Evolutionary conservation across 2,797 vertebrate genomes (phyloP).

Genomic region (Sus cebifrons): DNA sequence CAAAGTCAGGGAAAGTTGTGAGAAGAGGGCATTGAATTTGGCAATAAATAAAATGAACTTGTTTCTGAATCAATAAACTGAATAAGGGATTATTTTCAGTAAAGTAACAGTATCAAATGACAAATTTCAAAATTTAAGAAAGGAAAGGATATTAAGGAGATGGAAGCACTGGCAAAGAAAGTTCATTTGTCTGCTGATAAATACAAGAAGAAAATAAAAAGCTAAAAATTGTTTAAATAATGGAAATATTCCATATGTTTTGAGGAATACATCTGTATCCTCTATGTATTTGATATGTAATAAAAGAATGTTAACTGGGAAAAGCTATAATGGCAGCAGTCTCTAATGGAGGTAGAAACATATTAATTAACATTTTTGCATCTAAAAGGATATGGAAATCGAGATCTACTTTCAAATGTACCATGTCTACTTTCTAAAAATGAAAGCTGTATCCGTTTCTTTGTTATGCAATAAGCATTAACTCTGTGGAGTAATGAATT

Average conservation of each 20-base stretch:
- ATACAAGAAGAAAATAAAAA: conserved; percentile 54
- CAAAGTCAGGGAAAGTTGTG: conserved; percentile 55
- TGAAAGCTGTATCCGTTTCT: conserved; percentile 19
- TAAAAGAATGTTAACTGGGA: neutral
- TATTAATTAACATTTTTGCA: conserved; percentile 6
- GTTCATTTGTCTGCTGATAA: conserved; percentile 44
- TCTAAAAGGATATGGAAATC: conserved; percentile 56
- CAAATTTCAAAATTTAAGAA: conserved; percentile 52
- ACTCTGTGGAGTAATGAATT: conserved; percentile 58
- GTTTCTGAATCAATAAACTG: conserved; percentile 41
- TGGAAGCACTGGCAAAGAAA: conserved; percentile 31
- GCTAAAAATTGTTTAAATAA: conserved; percentile 42
- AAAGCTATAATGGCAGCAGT: conserved; percentile 43
- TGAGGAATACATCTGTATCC: neutral
- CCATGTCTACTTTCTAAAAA: conserved; percentile 36
- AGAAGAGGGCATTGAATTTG: conserved; percentile 62
- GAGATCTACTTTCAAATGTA: conserved; percentile 50
- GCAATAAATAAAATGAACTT: conserved; percentile 59
- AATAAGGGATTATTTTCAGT: conserved; percentile 54
- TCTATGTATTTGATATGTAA: conserved; percentile 50
- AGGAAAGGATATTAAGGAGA: conserved; percentile 13
- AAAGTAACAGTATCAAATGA: conserved; percentile 37
- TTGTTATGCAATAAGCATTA: conserved; percentile 41
- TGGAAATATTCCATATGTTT: conserved; percentile 41
- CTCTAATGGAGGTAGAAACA: conserved; percentile 4